Conservation (phyloP, 2,797 vertebrate species). For the Semaprochilodus insignis region DNA sequence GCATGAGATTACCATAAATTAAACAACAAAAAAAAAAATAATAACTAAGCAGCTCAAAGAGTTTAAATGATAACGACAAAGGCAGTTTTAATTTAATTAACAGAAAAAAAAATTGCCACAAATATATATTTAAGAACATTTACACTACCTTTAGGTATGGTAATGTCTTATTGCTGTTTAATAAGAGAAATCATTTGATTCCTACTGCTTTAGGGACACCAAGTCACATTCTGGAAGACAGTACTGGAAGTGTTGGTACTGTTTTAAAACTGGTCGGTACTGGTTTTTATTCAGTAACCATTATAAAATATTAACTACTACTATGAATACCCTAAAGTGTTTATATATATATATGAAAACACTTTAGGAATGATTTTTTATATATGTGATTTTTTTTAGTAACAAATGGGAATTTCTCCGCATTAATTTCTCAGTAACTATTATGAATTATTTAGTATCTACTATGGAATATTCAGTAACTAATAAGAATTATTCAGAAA, state of each 20-base stretch:
- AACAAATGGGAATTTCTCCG: too few relatives aligned
- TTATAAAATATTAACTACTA: too few relatives aligned
- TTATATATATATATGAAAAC: too few relatives aligned
- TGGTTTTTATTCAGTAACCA: too few relatives aligned
- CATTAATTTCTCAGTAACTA: too few relatives aligned
- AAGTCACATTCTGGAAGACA: not conserved
- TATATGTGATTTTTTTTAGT: too few relatives aligned
- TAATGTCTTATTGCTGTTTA: not conserved
- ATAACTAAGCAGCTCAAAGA: constrained; percentile 71
- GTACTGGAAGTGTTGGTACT: not conserved
- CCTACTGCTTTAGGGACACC: not conserved
- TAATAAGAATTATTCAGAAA: too few relatives aligned
- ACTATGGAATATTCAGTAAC: too few relatives aligned
- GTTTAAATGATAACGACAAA: constrained; percentile 14
- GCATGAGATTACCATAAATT: constrained; percentile 90
- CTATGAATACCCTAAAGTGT: too few relatives aligned
- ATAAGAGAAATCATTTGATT: not conserved
- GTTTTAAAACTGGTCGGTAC: not conserved
- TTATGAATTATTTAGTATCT: too few relatives aligned
- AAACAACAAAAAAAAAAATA: constrained; percentile 61
- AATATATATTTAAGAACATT: not conserved
- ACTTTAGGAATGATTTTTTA: too few relatives aligned
- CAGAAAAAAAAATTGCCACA: not conserved
- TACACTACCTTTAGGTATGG: not conserved
- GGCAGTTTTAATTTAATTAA: constrained; percentile 15